phyloP scores from a whole-genome alignment of 2,113 vertebrate species.

The Pelmatolapia mariae region DNA sequence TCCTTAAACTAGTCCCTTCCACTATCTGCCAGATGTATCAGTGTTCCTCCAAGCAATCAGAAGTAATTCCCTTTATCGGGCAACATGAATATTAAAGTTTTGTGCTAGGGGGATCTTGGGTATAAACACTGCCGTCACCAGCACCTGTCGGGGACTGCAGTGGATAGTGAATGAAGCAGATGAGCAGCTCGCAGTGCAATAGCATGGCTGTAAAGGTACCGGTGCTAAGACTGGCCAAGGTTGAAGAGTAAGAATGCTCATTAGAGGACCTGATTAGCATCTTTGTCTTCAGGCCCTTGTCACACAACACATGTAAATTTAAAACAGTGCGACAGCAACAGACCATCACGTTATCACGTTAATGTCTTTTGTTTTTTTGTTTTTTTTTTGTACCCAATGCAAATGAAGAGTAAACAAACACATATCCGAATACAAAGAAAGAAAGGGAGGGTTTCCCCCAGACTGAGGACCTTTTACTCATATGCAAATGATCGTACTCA shows the following conservation, averaged over 20 bases:
- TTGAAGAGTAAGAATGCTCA: constrained; percentile 20
- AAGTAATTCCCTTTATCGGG: constrained; percentile 69
- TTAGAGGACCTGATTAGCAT: constrained; percentile 44
- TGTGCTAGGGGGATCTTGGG: constrained; percentile 40
- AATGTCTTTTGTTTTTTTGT: background rate
- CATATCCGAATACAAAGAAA: constrained; percentile 12
- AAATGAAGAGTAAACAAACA: constrained; percentile 62
- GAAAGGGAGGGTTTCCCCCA: constrained; percentile 14
- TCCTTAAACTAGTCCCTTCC: constrained; percentile 39
- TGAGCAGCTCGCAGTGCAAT: constrained; percentile 11
- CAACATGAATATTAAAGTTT: constrained; percentile 68
- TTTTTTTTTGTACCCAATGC: constrained; percentile 55
- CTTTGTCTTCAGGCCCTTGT: constrained; percentile 38
- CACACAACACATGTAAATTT: constrained; percentile 50
- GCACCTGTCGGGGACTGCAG: constrained; percentile 51
- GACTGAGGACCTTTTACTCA: constrained; percentile 42
- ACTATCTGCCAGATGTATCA: constrained; percentile 67
- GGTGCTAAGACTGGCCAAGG: background rate
- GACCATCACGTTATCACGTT: constrained; percentile 39
- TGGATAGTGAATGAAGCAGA: constrained; percentile 23
- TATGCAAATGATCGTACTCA: constrained; percentile 52
- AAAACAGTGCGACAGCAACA: constrained; percentile 22
- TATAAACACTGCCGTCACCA: constrained; percentile 36
- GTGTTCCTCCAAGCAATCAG: constrained; percentile 65
- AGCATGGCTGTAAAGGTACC: constrained; percentile 31